These are phyloP conservation scores for Vandiemenella viatica DNA, from an alignment of 2,888 invertebrate species.

Conservation along the genomic window DNA sequence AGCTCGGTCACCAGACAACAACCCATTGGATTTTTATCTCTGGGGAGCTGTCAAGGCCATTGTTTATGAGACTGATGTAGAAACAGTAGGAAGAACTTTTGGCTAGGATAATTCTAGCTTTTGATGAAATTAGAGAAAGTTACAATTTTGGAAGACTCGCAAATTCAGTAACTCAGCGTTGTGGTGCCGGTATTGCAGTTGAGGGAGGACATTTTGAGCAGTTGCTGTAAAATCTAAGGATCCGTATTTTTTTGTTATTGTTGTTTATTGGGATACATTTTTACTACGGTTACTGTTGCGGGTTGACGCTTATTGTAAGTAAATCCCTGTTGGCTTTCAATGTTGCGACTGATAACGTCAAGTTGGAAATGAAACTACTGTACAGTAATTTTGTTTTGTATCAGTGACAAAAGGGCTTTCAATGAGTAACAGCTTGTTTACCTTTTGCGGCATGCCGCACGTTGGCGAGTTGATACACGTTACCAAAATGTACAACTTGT, in stretches of 20 bases:
- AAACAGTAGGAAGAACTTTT: constrained; percentile 1
- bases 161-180: not conserved
- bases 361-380: too few relatives aligned
- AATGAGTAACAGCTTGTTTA: too few relatives aligned
- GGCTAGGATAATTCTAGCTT: constrained; percentile 1
- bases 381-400: too few relatives aligned
- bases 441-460: too few relatives aligned
- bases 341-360: too few relatives aligned
- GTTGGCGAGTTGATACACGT: too few relatives aligned
- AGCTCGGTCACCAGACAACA: constrained; percentile 9
- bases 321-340: too few relatives aligned
- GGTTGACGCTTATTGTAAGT: too few relatives aligned
- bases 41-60: not conserved
- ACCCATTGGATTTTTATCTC: constrained; percentile 1
- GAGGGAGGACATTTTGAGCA: not conserved
- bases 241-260: not conserved
- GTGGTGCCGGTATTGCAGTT: not conserved
- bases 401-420: too few relatives aligned
- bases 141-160: not conserved
- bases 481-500: too few relatives aligned
- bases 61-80: constrained; percentile 1
- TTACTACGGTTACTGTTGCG: not conserved
- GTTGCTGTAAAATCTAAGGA: not conserved
- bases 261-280: not conserved
- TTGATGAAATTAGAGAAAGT: not conserved